These are phyloP conservation scores for Deilephila porcellus DNA, from an alignment of 2,888 invertebrate genomes.

Conservation along the genomic window DNA sequence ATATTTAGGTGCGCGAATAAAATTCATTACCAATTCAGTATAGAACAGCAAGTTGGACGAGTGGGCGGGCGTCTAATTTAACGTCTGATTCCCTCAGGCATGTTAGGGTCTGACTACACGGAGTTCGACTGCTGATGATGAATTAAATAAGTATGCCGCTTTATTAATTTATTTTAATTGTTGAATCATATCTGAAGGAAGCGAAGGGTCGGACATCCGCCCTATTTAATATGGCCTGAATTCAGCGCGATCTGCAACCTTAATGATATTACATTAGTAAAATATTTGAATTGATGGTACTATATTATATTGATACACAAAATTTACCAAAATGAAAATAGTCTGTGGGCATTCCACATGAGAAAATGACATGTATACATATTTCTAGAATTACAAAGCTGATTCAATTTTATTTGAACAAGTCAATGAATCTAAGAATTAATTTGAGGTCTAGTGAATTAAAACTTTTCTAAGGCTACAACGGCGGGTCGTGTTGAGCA, in stretches of 20 bases:
- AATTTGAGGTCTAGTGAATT: background rate
- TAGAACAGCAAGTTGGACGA: background rate
- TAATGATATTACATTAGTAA: too few relatives aligned
- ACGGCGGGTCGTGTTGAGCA: background rate
- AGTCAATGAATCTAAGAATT: background rate
- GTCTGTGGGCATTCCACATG: too few relatives aligned
- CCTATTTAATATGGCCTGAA: too few relatives aligned
- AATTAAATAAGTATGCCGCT: background rate
- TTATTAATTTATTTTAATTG: too few relatives aligned
- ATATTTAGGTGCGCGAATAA: conserved; percentile 32
- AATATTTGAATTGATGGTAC: too few relatives aligned
- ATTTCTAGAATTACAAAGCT: background rate
- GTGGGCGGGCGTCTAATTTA: conserved; percentile 34
- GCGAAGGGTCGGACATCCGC: too few relatives aligned
- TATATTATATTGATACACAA: too few relatives aligned
- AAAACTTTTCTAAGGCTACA: background rate
- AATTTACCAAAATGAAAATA: too few relatives aligned
- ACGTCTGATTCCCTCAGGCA: conserved; percentile 37
- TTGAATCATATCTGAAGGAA: too few relatives aligned
- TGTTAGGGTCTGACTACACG: conserved; percentile 12
- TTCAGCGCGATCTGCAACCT: too few relatives aligned
- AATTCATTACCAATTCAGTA: conserved; percentile 26
- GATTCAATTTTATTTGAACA: background rate
- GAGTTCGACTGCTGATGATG: background rate
- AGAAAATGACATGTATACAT: too few relatives aligned